phyloP scores from a whole-genome alignment of 2,797 vertebrate genomes.

The Sebastes oblongus region DNA sequence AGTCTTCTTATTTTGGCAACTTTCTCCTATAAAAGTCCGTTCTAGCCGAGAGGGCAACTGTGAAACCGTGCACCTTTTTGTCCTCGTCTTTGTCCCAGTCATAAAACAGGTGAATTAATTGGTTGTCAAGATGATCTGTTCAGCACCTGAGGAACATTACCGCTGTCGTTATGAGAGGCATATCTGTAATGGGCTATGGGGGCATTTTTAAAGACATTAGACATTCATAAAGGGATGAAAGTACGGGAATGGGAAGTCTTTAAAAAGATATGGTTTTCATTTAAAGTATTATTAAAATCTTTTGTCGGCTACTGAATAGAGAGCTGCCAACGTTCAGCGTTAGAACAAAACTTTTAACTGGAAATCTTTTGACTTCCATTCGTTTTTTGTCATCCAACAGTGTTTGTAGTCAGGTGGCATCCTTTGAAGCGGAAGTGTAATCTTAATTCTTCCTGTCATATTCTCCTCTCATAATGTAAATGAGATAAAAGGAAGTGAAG shows the following conservation, averaged over 20 bases:
- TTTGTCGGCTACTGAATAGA: conserved; percentile 26
- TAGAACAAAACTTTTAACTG: neutral
- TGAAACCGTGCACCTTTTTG: neutral
- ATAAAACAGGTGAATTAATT: conserved; percentile 1
- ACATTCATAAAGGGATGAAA: conserved; percentile 3
- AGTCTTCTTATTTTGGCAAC: conserved; percentile 24
- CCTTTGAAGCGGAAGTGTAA: neutral
- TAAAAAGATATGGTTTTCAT: conserved; percentile 13
- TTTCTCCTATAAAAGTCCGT: neutral
- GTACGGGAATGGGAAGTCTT: conserved; percentile 16
- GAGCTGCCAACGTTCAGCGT: neutral
- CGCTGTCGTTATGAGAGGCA: neutral
- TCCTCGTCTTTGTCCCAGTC: neutral
- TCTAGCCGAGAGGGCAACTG: neutral
- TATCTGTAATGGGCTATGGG: neutral
- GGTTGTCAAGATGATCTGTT: neutral
- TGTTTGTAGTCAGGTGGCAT: neutral
- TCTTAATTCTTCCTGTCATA: neutral
- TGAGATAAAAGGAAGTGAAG: neutral
- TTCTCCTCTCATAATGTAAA: neutral
- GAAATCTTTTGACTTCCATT: neutral
- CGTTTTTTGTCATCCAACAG: neutral
- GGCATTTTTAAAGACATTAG: conserved; percentile 15
- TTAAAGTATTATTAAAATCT: conserved; percentile 27
- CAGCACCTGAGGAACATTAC: neutral